Evolutionary conservation across 2,888 invertebrate species (phyloP).

Genomic region (Acleris cristana): DNA sequence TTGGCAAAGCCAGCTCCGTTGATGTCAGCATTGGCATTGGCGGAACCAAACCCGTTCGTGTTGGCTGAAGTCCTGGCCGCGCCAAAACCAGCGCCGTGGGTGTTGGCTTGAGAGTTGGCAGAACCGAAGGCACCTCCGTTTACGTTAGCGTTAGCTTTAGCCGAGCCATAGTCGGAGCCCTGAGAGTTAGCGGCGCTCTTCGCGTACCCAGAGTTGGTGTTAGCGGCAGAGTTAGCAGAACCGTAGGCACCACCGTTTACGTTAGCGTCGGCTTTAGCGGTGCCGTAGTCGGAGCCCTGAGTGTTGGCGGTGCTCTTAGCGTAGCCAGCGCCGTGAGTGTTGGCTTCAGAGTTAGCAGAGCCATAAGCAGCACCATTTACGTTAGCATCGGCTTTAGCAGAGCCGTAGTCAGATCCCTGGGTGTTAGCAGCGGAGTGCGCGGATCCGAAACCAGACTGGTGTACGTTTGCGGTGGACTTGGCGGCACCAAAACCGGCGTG

Average conservation of each 20-base stretch:
- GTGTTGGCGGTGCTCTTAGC: conserved; percentile 45
- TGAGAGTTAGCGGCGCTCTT: conserved; percentile 40
- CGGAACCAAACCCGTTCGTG: conserved; percentile 53
- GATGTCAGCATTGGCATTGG: conserved; percentile 56
- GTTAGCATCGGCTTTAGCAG: conserved; percentile 45
- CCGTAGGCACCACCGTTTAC: conserved; percentile 51
- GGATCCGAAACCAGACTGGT: conserved; percentile 36
- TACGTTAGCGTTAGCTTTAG: neutral
- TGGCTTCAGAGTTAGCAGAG: conserved; percentile 42
- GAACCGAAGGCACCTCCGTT: neutral
- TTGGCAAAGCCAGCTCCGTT: conserved; percentile 54
- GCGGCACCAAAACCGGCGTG: conserved; percentile 44
- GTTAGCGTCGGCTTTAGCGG: conserved; percentile 44
- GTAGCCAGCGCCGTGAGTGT: conserved; percentile 40
- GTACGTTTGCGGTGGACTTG: conserved; percentile 42
- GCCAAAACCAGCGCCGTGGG: conserved; percentile 47
- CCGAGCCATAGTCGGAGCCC: conserved; percentile 15
- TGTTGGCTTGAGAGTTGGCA: conserved; percentile 45
- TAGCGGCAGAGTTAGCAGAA: conserved; percentile 48
- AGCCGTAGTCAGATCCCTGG: conserved; percentile 37
- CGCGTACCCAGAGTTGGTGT: conserved; percentile 45
- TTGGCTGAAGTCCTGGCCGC: conserved; percentile 52
- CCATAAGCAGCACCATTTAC: conserved; percentile 42
- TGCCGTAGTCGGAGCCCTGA: conserved; percentile 42
- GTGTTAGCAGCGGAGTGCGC: conserved; percentile 33